Percentiles rank a stretch among this genome's conserved stretches.
Conservation (phyloP, 2,888 invertebrate genomes). For the Isotomurus palustris region DNA sequence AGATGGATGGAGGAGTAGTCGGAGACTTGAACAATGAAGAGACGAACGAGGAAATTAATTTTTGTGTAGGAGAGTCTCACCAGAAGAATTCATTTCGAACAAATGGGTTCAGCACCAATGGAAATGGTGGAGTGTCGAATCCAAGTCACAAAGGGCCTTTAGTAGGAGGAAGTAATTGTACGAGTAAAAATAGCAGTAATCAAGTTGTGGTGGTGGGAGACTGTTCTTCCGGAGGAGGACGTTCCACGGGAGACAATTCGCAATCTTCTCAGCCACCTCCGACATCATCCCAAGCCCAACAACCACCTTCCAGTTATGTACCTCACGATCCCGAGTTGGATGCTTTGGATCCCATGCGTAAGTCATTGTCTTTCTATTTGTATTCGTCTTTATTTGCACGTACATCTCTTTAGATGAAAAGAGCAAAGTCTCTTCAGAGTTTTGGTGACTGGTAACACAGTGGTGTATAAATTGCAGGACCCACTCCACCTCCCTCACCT, state of each 20-base stretch:
- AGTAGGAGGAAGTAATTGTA: neutral
- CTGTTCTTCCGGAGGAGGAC: neutral
- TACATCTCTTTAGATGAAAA: too few relatives aligned
- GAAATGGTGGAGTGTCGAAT: neutral
- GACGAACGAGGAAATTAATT: neutral
- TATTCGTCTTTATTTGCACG: neutral
- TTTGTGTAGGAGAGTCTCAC: too few relatives aligned
- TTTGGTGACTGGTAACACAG: too few relatives aligned
- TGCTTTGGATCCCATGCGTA: conserved; percentile 64
- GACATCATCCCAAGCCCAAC: conserved; percentile 7
- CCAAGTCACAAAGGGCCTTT: neutral
- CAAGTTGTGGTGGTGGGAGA: too few relatives aligned
- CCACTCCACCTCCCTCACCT: conserved; percentile 46
- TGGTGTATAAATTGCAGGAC: conserved; percentile 32
- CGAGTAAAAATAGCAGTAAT: too few relatives aligned
- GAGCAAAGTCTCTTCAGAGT: too few relatives aligned
- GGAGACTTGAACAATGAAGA: neutral
- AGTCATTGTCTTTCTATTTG: conserved; percentile 24
- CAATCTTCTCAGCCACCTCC: conserved; percentile 11
- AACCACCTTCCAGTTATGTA: conserved; percentile 38
- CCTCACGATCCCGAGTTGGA: conserved; percentile 58
- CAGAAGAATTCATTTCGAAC: neutral
- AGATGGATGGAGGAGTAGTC: neutral
- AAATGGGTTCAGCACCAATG: neutral
- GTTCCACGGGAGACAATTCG: neutral